Base-by-base conservation (phyloP, 2,113 vertebrate genomes). In the Seriola aureovittata region DNA sequence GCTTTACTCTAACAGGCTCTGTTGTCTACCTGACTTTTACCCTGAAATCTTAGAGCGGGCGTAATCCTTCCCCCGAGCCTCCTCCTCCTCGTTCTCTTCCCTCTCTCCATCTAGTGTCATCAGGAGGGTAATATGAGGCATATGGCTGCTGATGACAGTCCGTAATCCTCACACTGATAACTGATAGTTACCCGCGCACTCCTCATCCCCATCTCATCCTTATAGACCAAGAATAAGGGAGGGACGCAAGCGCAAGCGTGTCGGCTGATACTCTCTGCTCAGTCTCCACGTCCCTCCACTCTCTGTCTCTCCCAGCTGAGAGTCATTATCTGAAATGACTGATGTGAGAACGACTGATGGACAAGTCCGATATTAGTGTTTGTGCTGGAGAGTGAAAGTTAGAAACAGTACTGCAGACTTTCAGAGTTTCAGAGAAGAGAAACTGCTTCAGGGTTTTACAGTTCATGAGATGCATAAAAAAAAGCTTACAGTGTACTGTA, bases 131-230 rank as follows among this genome's bases (percentile, higher is more conserved):
- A 92, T 92, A 84, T 84, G 90, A 92, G 89, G 89, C 91, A 91
- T 80, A 89, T 86, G 89, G 86, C 86, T 86, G 88, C 86, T 92
- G 92, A 92, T 92, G 92, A 93, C 92, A 91, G 89, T 82, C 84
- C 52, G 83, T 93, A 94, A 94, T 93, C 93, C 93, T 84, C 80
- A 83, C 59, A 69, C 85, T 81, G 90, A 89, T 92, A 90, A 86
- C 92, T 89, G 92, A 92, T 89, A 91, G 92, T 91, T 84, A 88
- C 86, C 57, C 86, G n/a, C 19, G 38, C 71, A 50, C 89, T 85
- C 75, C 88, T 92, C 89, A 84, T 85, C 84, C 82, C 65, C 85
- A 62, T 88, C 85, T 90, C 80, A 81, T 89, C 82, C 89, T 59
- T 59, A 63, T 46, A 72, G 29, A 66, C 58, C 52, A 55, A 78